Base-by-base conservation (phyloP, 2,113 vertebrate genomes). In the Syngnathus floridae region DNA sequence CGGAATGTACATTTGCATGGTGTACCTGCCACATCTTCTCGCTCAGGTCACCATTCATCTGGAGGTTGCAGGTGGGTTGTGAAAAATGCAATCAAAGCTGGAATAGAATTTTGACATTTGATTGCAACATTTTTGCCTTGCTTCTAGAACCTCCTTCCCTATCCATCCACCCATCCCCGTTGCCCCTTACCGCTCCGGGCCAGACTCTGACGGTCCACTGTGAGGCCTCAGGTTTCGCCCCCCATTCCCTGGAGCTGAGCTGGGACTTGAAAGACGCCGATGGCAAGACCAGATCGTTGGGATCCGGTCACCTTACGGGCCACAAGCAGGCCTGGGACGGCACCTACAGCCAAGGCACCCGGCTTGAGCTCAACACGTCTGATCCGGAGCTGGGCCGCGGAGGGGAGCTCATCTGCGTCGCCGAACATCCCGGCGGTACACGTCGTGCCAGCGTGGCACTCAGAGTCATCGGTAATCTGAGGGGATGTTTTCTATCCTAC, bases 1-100 rank as follows among this genome's bases (percentile, higher is more conserved):
- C 0, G 94, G 94, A n/a, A 86, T 85, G 31, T 94, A 94, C 35
- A 90, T 95, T 72, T 95, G 93, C 52, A 88, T 91, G 0, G 54
- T 92, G 48, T 92, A 92, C 68, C 87, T 94, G 72, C 92, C 93
- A 0, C 90, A 93, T 76, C 71, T 95, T 14, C 86, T 92, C 72
- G 91, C 91, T 35, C 94, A 96, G 88, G 89, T 93, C 49, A 70
- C 89, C 0, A 13, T 95, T 78, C 86, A 92, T 31, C 88, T 96
- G 9, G 73, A 90, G 71, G 74, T 95, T 2, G 72, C 89, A 38
- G 91, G 94, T 95, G 69, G 26, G 26, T 31, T 31, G 26, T 31
- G 26, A 31, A 31, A 31, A 31, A 31, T 31, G 26, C 26, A 31
- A 31, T 31, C 26, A 31, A 31, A 31, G 26, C 26, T 31, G 26